Evolutionary conservation across 2,888 invertebrate genomes (phyloP).

Genomic region (Plusia festucae): DNA sequence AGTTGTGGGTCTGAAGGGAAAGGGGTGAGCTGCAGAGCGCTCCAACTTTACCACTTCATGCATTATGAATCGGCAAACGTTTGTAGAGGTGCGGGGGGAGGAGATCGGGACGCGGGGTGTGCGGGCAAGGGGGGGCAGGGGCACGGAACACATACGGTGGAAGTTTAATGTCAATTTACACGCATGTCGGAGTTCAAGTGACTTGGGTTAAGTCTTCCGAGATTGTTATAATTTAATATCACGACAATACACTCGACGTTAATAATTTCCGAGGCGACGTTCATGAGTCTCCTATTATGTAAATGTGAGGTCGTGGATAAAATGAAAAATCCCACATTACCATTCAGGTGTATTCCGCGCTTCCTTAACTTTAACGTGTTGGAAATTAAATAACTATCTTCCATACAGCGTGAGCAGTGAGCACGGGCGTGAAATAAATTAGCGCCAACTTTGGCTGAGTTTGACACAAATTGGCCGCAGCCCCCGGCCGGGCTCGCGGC

Average conservation of each 20-base stretch:
- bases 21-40: slow-evolving; percentile 50
- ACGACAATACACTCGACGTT: slow-evolving; percentile 36
- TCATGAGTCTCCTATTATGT: neutral
- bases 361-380: slow-evolving; percentile 45
- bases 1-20: slow-evolving; percentile 48
- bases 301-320: slow-evolving; percentile 9
- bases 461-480: slow-evolving; percentile 59
- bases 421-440: slow-evolving; percentile 61
- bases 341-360: slow-evolving; percentile 18
- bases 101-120: slow-evolving; percentile 7
- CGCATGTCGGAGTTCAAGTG: slow-evolving; percentile 55
- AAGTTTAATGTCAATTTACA: slow-evolving; percentile 62
- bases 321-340: slow-evolving; percentile 26
- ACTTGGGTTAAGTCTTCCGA: slow-evolving; percentile 49
- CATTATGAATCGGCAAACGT: slow-evolving; percentile 63
- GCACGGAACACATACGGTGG: slow-evolving; percentile 34
- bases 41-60: slow-evolving; percentile 60
- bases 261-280: slow-evolving; percentile 8
- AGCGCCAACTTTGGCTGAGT: slow-evolving; percentile 58
- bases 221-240: slow-evolving; percentile 58
- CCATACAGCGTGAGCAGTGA: slow-evolving; percentile 50
- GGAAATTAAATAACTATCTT: slow-evolving; percentile 65
- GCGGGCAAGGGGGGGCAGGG: neutral
- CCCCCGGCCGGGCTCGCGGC: slow-evolving; percentile 4
- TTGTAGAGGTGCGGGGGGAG: slow-evolving; percentile 55